phyloP scores from a whole-genome alignment of 1,140 invertebrate species.

The Scaptomyza graminum region DNA sequence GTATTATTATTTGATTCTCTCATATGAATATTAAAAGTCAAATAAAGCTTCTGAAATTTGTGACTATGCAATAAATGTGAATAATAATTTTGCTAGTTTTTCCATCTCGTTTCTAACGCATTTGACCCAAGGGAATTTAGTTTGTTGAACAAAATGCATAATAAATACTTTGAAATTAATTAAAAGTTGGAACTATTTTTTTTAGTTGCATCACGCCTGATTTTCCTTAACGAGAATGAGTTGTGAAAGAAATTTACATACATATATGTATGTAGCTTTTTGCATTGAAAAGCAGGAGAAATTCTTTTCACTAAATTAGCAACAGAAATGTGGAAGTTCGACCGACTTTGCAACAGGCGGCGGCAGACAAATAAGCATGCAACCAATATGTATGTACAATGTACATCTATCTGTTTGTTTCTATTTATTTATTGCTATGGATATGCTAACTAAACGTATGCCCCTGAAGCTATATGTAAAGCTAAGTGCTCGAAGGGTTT shows the following conservation, averaged over 20 bases:
- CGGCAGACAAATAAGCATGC: slow-evolving; percentile 36
- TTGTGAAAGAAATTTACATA: background rate
- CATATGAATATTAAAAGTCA: background rate
- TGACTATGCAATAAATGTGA: background rate
- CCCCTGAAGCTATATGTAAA: slow-evolving; percentile 29
- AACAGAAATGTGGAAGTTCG: background rate
- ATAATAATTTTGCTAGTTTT: background rate
- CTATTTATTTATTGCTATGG: background rate
- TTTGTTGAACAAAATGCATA: background rate
- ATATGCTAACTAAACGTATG: slow-evolving; percentile 24
- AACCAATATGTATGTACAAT: background rate
- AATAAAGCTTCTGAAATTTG: background rate
- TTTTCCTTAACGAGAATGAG: too few relatives aligned
- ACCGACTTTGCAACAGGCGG: slow-evolving; percentile 21
- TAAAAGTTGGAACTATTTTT: background rate
- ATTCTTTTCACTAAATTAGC: background rate
- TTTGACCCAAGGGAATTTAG: background rate
- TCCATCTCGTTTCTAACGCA: too few relatives aligned
- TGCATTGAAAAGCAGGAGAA: background rate
- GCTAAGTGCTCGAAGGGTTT: slow-evolving; percentile 7
- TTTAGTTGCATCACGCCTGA: too few relatives aligned
- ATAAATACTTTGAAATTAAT: background rate
- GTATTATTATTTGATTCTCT: background rate
- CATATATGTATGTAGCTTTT: background rate
- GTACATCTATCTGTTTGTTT: background rate